These are phyloP conservation scores for Siniperca chuatsi DNA, from an alignment of 2,113 vertebrate genomes.

Conservation along the genomic window DNA sequence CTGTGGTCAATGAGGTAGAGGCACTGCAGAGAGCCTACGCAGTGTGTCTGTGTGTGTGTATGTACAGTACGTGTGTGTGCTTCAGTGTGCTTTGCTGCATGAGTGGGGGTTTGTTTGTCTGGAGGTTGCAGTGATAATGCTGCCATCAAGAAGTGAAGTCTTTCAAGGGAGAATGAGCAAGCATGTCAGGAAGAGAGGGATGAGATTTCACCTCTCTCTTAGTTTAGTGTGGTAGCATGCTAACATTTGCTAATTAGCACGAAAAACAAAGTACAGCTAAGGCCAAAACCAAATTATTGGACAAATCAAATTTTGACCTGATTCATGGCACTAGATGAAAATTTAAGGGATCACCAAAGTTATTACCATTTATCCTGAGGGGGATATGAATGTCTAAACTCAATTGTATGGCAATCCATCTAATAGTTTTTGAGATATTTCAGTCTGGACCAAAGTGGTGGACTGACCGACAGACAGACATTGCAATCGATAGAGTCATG, in stretches of 20 bases:
- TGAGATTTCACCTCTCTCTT: conserved; percentile 1
- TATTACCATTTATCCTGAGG: background rate
- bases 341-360: too few species aligned
- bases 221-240: too few species aligned
- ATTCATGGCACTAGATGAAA: too few species aligned
- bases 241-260: too few species aligned
- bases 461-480: too few species aligned
- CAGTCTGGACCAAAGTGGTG: too few species aligned
- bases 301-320: too few species aligned
- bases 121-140: conserved; percentile 57
- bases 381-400: background rate
- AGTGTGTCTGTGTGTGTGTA: conserved; percentile 28
- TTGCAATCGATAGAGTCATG: too few species aligned
- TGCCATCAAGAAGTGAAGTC: conserved; percentile 59
- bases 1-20: conserved; percentile 74
- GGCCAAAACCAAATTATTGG: too few species aligned
- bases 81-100: conserved; percentile 25
- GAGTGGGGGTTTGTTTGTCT: conserved; percentile 67
- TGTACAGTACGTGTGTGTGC: conserved; percentile 8
- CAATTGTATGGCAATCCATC: background rate
- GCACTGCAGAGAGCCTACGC: conserved; percentile 60
- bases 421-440: too few species aligned
- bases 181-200: conserved; percentile 22
- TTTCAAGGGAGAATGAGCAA: conserved; percentile 70
- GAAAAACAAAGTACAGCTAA: too few species aligned